Conservation (phyloP, 2,797 vertebrate species). For the Cryptoprocta ferox region DNA sequence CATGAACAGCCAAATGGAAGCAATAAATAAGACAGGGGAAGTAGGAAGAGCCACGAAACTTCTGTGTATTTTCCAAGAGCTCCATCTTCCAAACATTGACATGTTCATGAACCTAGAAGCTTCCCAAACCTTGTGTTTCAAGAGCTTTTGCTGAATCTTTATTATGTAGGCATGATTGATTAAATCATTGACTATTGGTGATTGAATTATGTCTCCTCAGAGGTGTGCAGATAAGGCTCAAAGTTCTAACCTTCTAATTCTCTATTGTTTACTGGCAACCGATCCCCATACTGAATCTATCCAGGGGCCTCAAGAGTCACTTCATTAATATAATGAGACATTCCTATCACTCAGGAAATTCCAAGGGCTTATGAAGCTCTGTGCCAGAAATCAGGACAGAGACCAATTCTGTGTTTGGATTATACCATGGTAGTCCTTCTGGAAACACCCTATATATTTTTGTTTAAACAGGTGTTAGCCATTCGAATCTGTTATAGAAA, state of each 20-base stretch:
- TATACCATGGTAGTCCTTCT: neutral
- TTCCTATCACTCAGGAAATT: neutral
- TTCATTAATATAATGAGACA: slow-evolving; percentile 14
- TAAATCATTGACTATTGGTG: neutral
- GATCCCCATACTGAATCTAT: neutral
- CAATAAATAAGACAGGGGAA: neutral
- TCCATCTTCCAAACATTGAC: fast-evolving
- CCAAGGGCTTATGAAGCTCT: neutral
- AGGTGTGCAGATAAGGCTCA: neutral
- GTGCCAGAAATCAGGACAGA: neutral
- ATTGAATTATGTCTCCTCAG: neutral
- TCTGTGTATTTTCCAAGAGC: neutral
- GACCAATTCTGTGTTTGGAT: neutral
- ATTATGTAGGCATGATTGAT: neutral
- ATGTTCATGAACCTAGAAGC: neutral
- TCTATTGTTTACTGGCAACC: neutral
- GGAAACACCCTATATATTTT: neutral
- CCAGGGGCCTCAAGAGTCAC: neutral
- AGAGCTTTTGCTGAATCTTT: neutral
- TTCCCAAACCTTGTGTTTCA: neutral
- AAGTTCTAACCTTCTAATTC: neutral
- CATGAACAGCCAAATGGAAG: neutral
- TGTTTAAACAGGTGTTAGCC: neutral
- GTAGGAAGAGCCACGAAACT: neutral
- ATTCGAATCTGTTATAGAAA: neutral